phyloP scores from a whole-genome alignment of 2,888 invertebrate species.

The Rotaria sp. region DNA sequence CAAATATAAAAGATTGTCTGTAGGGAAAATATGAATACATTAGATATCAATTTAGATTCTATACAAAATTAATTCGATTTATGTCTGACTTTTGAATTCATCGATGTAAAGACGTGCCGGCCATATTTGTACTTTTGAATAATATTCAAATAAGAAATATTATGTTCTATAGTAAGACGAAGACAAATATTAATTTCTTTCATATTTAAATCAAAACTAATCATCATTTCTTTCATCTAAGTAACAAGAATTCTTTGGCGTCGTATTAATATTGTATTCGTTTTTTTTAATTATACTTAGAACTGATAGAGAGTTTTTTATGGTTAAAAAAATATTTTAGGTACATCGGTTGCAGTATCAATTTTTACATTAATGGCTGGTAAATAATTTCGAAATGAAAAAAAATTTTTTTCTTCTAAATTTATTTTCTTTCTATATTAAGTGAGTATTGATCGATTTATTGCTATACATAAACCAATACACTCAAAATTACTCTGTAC shows the following conservation, averaged over 20 bases:
- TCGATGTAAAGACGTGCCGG: neutral
- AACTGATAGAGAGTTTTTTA: too few species aligned
- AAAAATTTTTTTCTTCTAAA: too few species aligned
- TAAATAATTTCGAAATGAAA: neutral
- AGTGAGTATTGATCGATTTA: slow-evolving; percentile 37
- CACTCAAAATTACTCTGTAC: slow-evolving; percentile 37
- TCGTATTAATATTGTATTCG: neutral
- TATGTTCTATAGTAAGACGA: neutral
- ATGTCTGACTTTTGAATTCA: neutral
- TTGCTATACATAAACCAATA: slow-evolving; percentile 38
- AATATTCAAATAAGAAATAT: neutral
- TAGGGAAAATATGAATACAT: neutral
- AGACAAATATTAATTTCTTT: neutral
- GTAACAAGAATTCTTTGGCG: neutral
- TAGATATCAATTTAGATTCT: neutral
- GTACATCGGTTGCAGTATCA: neutral
- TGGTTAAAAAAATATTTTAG: neutral
- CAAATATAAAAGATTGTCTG: too few species aligned
- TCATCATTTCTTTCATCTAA: neutral
- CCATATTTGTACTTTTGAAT: neutral
- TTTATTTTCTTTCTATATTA: neutral
- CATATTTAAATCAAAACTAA: neutral
- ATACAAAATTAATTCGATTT: neutral
- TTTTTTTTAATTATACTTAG: neutral
- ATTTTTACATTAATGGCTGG: slow-evolving; percentile 11